phyloP scores from a whole-genome alignment of 2,113 vertebrate species.

The Myanophis thanlyinensis region DNA sequence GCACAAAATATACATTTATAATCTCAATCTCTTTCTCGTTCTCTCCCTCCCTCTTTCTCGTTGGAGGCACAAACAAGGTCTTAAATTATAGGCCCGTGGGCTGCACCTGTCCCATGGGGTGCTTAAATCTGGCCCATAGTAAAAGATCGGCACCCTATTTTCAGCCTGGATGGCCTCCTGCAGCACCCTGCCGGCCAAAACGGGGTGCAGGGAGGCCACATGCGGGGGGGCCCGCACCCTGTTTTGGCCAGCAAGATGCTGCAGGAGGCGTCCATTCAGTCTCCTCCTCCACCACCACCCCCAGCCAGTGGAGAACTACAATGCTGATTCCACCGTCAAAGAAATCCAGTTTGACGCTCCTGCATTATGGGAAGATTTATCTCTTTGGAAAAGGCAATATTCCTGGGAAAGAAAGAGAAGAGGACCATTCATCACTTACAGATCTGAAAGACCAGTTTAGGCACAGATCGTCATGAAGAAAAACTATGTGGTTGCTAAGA shows the following conservation, averaged over 20 bases:
- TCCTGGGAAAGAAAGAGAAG: background rate
- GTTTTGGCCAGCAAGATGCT: no score
- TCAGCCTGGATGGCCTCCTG: no score
- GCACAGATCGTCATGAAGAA: background rate
- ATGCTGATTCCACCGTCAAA: no score
- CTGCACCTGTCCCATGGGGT: rapidly evolving
- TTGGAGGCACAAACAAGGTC: background rate
- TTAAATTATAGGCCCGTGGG: background rate
- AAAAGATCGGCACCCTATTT: rapidly evolving
- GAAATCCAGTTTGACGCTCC: no score
- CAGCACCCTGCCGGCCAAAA: no score
- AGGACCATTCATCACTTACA: background rate
- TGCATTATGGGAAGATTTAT: background rate
- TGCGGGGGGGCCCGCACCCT: no score
- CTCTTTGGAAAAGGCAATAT: background rate
- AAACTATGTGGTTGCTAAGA: background rate
- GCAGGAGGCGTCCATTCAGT: no score
- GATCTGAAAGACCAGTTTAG: background rate
- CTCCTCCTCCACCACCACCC: no score
- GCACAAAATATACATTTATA: background rate
- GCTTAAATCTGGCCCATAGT: no score
- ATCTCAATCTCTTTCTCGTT: background rate
- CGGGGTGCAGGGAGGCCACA: rapidly evolving
- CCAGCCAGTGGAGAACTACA: no score
- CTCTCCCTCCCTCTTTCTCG: background rate